phyloP scores from a whole-genome alignment of 1,140 invertebrate species.

The Limonius californicus region DNA sequence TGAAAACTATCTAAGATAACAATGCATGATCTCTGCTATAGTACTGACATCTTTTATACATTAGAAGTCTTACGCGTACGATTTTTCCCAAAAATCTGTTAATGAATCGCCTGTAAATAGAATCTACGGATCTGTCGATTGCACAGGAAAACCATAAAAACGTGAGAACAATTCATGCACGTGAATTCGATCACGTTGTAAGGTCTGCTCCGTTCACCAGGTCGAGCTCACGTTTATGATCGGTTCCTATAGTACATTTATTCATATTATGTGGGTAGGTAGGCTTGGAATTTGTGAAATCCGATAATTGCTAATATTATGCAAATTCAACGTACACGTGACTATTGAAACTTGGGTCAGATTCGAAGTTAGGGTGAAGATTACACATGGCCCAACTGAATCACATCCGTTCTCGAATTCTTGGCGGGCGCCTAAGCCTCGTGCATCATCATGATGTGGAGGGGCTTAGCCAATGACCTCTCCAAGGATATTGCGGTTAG shows the following conservation, averaged over 20 bases:
- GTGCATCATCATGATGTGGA: slow-evolving; percentile 10
- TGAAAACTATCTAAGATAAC: no score
- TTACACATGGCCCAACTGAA: slow-evolving; percentile 23
- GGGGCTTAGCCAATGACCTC: slow-evolving; percentile 30
- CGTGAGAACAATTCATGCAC: slow-evolving; percentile 7
- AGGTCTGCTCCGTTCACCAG: slow-evolving; percentile 2
- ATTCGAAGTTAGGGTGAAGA: neutral
- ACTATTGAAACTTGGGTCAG: slow-evolving; percentile 7
- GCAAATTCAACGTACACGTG: slow-evolving; percentile 11
- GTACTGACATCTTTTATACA: no score
- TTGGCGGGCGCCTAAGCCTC: slow-evolving; percentile 13
- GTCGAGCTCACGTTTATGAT: slow-evolving; percentile 19
- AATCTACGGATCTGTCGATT: no score
- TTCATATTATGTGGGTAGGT: slow-evolving; percentile 15
- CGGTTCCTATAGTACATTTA: neutral
- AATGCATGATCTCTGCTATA: no score
- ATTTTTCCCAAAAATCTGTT: no score
- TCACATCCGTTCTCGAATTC: slow-evolving; percentile 28
- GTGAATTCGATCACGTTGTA: slow-evolving; percentile 30
- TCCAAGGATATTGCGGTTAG: slow-evolving; percentile 25
- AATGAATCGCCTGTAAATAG: no score
- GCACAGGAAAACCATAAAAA: no score
- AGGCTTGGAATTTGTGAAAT: slow-evolving; percentile 1
- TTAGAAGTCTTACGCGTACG: no score
- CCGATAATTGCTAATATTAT: neutral